Conservation (phyloP, 2,888 invertebrate species). For the Eugnorisma glareosa region DNA sequence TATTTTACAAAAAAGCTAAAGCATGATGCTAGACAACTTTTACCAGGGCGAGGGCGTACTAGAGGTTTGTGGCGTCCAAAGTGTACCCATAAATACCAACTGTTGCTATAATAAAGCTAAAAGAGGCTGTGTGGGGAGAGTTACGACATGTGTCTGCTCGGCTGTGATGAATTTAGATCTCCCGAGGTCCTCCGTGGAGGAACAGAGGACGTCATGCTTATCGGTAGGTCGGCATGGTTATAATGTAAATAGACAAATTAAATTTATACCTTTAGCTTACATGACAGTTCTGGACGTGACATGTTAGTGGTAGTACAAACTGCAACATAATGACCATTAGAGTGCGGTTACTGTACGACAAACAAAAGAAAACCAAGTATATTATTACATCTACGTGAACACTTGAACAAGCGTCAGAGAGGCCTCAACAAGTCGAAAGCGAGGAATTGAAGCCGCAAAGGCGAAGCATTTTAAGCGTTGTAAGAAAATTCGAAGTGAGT, state of each 20-base stretch:
- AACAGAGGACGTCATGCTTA: conserved; percentile 85
- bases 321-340: conserved; percentile 91
- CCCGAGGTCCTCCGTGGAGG: conserved; percentile 80
- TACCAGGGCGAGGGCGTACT: conserved; percentile 90
- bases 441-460: conserved; percentile 88
- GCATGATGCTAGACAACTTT: conserved; percentile 91
- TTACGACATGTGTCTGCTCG: conserved; percentile 86
- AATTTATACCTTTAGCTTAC: conserved; percentile 90
- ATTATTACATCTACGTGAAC: conserved; percentile 89
- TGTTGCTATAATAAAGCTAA: conserved; percentile 88
- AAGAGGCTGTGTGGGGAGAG: conserved; percentile 88
- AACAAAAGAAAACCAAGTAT: conserved; percentile 90
- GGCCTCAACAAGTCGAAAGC: conserved; percentile 88
- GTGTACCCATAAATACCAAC: conserved; percentile 90
- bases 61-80: conserved; percentile 89
- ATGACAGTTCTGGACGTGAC: conserved; percentile 91
- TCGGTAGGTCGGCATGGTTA: conserved; percentile 85
- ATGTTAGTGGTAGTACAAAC: conserved; percentile 91
- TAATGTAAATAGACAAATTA: conserved; percentile 89
- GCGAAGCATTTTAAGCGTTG: conserved; percentile 88
- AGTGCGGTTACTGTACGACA: conserved; percentile 91
- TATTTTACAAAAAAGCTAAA: conserved; percentile 91
- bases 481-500: conserved; percentile 84
- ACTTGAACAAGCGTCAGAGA: conserved; percentile 88
- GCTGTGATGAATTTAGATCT: conserved; percentile 82